A percentile compares a stretch with the other conserved stretches of the same genome.
Evolutionary conservation across 2,888 invertebrate genomes (phyloP).

Genomic region (Drosophila pseudotalamancana): DNA sequence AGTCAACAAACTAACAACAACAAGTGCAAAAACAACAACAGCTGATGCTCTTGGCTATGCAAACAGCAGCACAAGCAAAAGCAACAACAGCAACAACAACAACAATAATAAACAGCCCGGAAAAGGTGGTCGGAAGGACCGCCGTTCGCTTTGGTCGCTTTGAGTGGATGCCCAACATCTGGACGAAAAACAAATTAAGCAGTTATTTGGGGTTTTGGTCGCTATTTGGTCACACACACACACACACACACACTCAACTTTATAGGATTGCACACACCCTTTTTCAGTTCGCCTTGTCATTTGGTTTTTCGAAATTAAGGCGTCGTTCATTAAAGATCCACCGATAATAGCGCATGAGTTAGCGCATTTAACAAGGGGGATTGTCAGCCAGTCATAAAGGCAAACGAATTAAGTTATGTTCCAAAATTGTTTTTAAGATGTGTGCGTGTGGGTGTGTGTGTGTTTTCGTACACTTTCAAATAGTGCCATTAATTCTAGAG

Average conservation of each 20-base stretch:
- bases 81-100: conserved; percentile 1
- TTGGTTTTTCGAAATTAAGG: conserved; percentile 27
- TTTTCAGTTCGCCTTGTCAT: conserved; percentile 25
- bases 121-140: conserved; percentile 61
- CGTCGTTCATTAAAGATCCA: conserved; percentile 43
- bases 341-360: conserved; percentile 37
- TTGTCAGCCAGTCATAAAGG: conserved; percentile 25
- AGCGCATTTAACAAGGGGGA: conserved; percentile 22
- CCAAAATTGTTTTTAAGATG: too few relatives aligned
- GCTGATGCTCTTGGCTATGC: conserved; percentile 23
- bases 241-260: conserved; percentile 4
- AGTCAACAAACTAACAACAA: conserved; percentile 75
- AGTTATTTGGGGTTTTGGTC: conserved; percentile 68
- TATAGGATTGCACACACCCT: conserved; percentile 20
- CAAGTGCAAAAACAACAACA: conserved; percentile 46
- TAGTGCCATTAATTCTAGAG: too few relatives aligned
- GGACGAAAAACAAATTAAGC: conserved; percentile 72
- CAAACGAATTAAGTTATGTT: conserved; percentile 47
- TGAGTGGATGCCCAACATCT: conserved; percentile 30
- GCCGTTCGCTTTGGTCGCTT: conserved; percentile 22
- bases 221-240: conserved; percentile 1
- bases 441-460: too few relatives aligned
- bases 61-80: conserved; percentile 22
- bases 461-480: too few relatives aligned
- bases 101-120: conserved; percentile 34